Percentiles rank a stretch among this genome's conserved stretches.
These are phyloP conservation scores for Lottia scabra DNA, from an alignment of 2,888 invertebrate species.

Conservation along the genomic window DNA sequence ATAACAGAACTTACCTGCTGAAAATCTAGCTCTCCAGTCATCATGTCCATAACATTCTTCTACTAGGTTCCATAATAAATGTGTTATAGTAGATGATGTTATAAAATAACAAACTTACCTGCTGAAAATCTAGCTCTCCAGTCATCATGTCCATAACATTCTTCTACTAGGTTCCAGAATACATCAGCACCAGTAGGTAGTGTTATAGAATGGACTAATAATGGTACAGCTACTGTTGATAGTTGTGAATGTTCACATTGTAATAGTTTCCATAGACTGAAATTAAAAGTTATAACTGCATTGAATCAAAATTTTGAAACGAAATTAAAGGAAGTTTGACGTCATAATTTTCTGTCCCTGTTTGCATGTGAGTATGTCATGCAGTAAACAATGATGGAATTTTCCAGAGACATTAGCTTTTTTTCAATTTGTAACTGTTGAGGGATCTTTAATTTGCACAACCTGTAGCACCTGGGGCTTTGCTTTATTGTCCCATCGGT, in stretches of 20 bases:
- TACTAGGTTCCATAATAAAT: slow-evolving; percentile 95
- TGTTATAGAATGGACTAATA: slow-evolving; percentile 94
- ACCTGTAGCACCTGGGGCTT: too few species aligned
- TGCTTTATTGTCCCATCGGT: too few species aligned
- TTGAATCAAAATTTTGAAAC: too few species aligned
- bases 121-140: slow-evolving; percentile 92
- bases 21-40: slow-evolving; percentile 91
- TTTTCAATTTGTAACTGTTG: too few species aligned
- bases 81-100: slow-evolving; percentile 91
- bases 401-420: too few species aligned
- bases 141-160: slow-evolving; percentile 90
- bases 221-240: slow-evolving; percentile 90
- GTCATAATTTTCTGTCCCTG: too few species aligned
- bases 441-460: too few species aligned
- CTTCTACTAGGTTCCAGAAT: slow-evolving; percentile 94
- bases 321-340: too few species aligned
- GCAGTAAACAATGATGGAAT: too few species aligned
- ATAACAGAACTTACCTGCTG: slow-evolving; percentile 76
- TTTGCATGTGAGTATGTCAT: too few species aligned
- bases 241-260: slow-evolving; percentile 94
- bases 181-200: slow-evolving; percentile 94
- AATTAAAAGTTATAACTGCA: background rate
- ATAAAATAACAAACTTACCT: too few species aligned
- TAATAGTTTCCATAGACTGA: slow-evolving; percentile 91
- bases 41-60: slow-evolving; percentile 92